Percentiles rank a stretch among this genome's conserved stretches.
Conservation (phyloP, 2,797 vertebrate species). For the Schizopygopsis pylzovi region DNA sequence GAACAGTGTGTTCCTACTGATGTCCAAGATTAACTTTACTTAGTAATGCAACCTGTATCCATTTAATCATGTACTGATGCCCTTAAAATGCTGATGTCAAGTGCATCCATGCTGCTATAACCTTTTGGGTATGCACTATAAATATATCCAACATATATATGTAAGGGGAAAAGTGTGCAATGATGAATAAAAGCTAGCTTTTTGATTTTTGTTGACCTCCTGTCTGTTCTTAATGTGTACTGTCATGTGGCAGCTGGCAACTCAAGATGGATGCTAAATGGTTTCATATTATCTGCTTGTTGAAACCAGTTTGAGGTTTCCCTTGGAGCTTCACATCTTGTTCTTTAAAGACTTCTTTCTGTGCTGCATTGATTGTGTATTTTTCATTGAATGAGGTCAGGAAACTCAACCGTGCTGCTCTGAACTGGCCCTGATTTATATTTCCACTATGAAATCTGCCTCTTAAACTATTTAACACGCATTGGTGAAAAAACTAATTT, state of each 20-base stretch:
- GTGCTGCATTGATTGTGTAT: not conserved
- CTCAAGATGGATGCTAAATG: not conserved
- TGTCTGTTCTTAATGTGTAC: not conserved
- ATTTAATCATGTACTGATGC: not conserved
- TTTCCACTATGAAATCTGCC: not conserved
- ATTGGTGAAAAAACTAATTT: slow-evolving; percentile 15
- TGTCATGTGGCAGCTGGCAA: not conserved
- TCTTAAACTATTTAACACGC: not conserved
- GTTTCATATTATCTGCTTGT: not conserved
- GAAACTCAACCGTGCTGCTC: slow-evolving; percentile 1
- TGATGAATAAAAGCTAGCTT: not conserved
- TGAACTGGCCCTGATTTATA: not conserved
- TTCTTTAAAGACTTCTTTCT: not conserved
- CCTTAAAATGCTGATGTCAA: not conserved
- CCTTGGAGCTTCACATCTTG: not conserved
- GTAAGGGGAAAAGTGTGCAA: not conserved
- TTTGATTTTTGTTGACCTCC: not conserved
- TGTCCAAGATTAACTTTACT: slow-evolving; percentile 2
- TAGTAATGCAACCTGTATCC: slow-evolving; percentile 9
- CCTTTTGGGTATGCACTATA: not conserved
- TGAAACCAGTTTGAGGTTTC: not conserved
- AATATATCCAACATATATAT: not conserved
- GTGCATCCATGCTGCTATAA: not conserved
- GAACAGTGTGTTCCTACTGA: slow-evolving; percentile 6
- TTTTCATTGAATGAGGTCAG: not conserved